These are phyloP conservation scores for Acanthacorydalis orientalis DNA, from an alignment of 2,888 invertebrate species.

Conservation along the genomic window DNA sequence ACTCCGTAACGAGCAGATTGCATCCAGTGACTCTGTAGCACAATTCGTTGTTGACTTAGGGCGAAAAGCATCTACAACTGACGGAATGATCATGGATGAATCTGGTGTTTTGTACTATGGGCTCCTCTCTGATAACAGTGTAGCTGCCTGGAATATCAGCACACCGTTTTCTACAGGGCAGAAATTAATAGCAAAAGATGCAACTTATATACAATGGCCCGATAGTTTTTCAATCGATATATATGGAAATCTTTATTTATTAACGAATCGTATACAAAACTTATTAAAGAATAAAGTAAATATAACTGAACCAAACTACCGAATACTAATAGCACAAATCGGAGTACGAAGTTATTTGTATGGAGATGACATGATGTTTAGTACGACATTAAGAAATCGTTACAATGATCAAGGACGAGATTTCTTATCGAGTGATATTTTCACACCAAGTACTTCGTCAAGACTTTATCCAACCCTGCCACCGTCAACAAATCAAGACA, in stretches of 20 bases:
- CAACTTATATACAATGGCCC: conserved; percentile 53
- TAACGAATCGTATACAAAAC: conserved; percentile 50
- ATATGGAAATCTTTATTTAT: conserved; percentile 42
- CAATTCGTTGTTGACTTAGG: conserved; percentile 38
- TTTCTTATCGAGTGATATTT: no score
- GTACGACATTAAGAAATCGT: no score
- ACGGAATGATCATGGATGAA: conserved; percentile 61
- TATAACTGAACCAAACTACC: conserved; percentile 42
- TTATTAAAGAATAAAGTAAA: conserved; percentile 44
- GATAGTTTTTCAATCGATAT: conserved; percentile 51
- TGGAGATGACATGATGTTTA: conserved; percentile 10
- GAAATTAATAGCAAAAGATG: conserved; percentile 47
- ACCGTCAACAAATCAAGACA: no score
- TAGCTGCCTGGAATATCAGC: conserved; percentile 52
- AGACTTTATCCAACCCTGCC: no score
- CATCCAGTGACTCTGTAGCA: conserved; percentile 15
- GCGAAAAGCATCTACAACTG: conserved; percentile 46
- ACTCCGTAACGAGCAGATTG: conserved; percentile 35
- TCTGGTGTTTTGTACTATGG: conserved; percentile 52
- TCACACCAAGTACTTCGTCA: no score
- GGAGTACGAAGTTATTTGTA: conserved; percentile 48
- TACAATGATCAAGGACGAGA: no score
- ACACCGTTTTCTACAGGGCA: conserved; percentile 37
- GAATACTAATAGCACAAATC: conserved; percentile 41
- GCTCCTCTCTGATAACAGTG: conserved; percentile 46